A percentile compares a stretch with the other conserved stretches of the same genome.
These are phyloP conservation scores for Cetonia aurata DNA, from an alignment of 2,888 invertebrate genomes.

Conservation along the genomic window DNA sequence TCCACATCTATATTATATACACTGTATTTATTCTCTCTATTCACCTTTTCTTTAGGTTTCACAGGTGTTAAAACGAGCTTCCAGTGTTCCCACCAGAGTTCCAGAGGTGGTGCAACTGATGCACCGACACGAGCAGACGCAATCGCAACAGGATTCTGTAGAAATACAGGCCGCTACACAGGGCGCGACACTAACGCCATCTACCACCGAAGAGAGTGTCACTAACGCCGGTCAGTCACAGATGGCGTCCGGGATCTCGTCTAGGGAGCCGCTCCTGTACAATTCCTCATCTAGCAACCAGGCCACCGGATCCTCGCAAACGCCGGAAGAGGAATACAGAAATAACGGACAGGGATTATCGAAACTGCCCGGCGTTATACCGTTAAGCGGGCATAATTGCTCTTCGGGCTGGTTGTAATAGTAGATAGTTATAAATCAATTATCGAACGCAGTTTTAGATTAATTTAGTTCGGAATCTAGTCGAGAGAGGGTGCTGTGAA, in stretches of 20 bases:
- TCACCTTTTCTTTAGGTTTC: slow-evolving; percentile 59
- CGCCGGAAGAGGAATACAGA: slow-evolving; percentile 66
- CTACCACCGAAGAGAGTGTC: slow-evolving; percentile 71
- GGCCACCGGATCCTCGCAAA: slow-evolving; percentile 64
- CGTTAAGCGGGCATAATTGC: slow-evolving; percentile 79
- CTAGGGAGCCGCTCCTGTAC: slow-evolving; percentile 76
- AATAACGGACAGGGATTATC: slow-evolving; percentile 71
- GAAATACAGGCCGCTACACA: slow-evolving; percentile 61
- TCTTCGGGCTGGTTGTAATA: slow-evolving; percentile 76
- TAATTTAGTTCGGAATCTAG: slow-evolving; percentile 16
- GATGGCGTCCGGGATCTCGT: slow-evolving; percentile 59
- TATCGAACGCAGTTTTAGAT: slow-evolving; percentile 13
- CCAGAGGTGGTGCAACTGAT: slow-evolving; percentile 66
- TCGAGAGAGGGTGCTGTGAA: background rate
- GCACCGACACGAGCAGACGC: slow-evolving; percentile 72
- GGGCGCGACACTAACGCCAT: slow-evolving; percentile 68
- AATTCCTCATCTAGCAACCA: slow-evolving; percentile 66
- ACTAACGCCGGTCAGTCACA: slow-evolving; percentile 57
- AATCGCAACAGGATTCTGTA: slow-evolving; percentile 74
- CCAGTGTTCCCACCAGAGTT: slow-evolving; percentile 76
- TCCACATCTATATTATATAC: no score
- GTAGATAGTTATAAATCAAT: slow-evolving; percentile 28
- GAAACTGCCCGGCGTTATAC: slow-evolving; percentile 80
- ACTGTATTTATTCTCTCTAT: no score
- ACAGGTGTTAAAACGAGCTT: slow-evolving; percentile 76